Evolutionary conservation across 2,113 vertebrate species (phyloP).

Genomic region (Neodontobutis hainanensis): DNA sequence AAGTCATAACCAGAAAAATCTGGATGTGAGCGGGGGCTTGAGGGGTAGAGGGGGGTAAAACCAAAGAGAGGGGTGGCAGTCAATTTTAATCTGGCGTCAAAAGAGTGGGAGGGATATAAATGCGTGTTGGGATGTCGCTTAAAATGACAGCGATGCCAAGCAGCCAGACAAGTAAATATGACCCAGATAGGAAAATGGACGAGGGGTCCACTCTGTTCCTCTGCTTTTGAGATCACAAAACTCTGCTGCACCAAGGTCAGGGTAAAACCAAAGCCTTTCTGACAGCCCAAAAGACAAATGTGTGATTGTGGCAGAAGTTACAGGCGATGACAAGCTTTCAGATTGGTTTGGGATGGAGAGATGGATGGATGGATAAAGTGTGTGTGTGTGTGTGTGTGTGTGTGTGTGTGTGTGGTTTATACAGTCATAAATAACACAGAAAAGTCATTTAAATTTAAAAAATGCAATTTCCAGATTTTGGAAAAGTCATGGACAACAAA

Average conservation of each 20-base stretch:
- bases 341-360: constrained; percentile 31
- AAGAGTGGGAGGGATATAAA: constrained; percentile 22
- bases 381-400: not conserved
- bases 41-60: not conserved
- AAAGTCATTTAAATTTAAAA: too few species aligned
- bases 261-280: constrained; percentile 11
- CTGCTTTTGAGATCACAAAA: constrained; percentile 6
- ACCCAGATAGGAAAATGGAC: constrained; percentile 55
- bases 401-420: not conserved
- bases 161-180: constrained; percentile 61
- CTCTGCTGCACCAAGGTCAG: constrained; percentile 12
- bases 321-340: constrained; percentile 61
- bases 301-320: constrained; percentile 45
- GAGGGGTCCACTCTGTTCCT: constrained; percentile 8
- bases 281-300: constrained; percentile 36
- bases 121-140: constrained; percentile 44
- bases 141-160: constrained; percentile 57
- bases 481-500: too few species aligned
- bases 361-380: constrained; percentile 21
- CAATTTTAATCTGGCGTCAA: constrained; percentile 70
- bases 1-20: constrained; percentile 74
- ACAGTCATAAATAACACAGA: too few species aligned
- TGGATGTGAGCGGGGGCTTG: constrained; percentile 46
- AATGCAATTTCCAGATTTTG: too few species aligned
- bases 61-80: constrained; percentile 49